These are phyloP conservation scores for Penaeus japonicus DNA, from an alignment of 1,140 invertebrate species.

Conservation along the genomic window DNA sequence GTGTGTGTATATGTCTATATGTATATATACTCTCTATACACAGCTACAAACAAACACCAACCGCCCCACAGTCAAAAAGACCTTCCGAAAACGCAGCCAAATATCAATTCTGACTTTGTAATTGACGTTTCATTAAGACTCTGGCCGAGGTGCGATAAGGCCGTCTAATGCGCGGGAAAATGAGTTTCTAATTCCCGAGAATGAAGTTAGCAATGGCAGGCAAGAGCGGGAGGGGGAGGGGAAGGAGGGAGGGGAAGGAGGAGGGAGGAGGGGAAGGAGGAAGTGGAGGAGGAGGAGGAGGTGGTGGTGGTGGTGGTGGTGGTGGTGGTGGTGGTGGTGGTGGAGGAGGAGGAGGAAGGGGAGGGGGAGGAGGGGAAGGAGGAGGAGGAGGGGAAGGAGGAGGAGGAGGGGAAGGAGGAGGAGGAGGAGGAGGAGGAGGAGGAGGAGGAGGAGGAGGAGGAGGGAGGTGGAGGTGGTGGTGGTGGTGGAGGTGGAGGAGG, in stretches of 20 bases:
- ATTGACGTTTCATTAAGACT: too few species aligned
- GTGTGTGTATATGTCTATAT: too few species aligned
- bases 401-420: not conserved
- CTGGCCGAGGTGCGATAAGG: too few species aligned
- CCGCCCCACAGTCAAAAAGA: too few species aligned
- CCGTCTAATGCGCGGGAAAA: too few species aligned
- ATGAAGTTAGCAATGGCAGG: not conserved
- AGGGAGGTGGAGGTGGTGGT: not conserved
- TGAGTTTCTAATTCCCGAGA: not conserved
- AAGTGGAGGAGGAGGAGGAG: not conserved
- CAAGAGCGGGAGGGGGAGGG: not conserved
- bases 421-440: not conserved
- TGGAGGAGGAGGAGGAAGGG: not conserved
- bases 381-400: not conserved
- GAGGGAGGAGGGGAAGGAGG: not conserved
- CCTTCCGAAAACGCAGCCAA: too few species aligned
- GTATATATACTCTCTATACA: too few species aligned
- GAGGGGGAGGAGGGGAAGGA: not conserved
- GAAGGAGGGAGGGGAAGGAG: not conserved
- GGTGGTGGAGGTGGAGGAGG: not conserved
- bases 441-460: not conserved
- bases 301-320: not conserved
- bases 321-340: not conserved
- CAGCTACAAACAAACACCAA: too few species aligned
- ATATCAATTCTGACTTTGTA: too few species aligned